Evolutionary conservation across 1,140 invertebrate genomes (phyloP), one percentile per base, ranked within the genome.

Genomic region (Ceratoteleas bidentatus): DNA sequence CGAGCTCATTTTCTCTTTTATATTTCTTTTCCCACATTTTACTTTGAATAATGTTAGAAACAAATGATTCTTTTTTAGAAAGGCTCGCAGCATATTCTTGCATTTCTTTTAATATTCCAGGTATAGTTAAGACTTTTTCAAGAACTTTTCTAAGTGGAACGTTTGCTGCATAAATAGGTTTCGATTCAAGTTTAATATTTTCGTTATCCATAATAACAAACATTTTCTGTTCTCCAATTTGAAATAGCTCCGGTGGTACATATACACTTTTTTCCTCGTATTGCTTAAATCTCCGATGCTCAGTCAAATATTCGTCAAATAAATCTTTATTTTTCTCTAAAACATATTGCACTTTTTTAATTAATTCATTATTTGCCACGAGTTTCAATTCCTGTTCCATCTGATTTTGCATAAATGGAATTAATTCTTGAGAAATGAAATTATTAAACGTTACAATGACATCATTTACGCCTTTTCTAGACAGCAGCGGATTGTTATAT

Each of bases 331-430:
- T 33, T 34, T 3, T 7, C n/a, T 62, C 57, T 45, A 60, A 45
- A 9, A 60, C 14, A 45, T 24, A 60, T 16, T 11, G 13, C 6
- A 13, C n/a, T 62, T 62, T 62, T n/a, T 43, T 11, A 34, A 15
- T n/a, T 7, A 34, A 0, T 3, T 0, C 10, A 49, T 34, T 1
- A 13, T 8, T 13, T 33, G 13, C 38, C 1, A 40, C 43, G 7
- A 38, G 24, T 43, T 43, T 40, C 6, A 62, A 11, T 49, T 47
- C 24, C 0, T 3, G 14, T 9, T 69, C n/a, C 10, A 69, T 14
- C 49, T 69, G 6, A 34, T 10, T 49, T 58, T 69, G 38, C 7
- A 69, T 24, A 69, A 49, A 69, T 4, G 65, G 65, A 57, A 69
- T n/a, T 6, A 43, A 43, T 6, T 1, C 6, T 43, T 43, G 40